A percentile compares a stretch with the other conserved stretches of the same genome.
These are phyloP conservation scores for Embidobia sp. DNA, from an alignment of 2,888 invertebrate species.

Conservation along the genomic window DNA sequence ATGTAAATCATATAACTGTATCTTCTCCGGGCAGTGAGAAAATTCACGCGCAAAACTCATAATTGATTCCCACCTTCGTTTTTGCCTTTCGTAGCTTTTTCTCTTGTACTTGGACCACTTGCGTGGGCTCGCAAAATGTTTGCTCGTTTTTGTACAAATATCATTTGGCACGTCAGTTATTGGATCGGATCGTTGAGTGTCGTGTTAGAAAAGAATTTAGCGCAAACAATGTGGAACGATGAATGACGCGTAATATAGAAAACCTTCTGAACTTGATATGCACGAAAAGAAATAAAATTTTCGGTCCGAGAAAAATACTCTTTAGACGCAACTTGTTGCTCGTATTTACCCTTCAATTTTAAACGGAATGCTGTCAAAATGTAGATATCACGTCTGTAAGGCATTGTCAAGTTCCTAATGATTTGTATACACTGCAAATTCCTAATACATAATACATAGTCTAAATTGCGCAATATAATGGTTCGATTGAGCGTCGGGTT, in stretches of 20 bases:
- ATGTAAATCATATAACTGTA: constrained; percentile 49
- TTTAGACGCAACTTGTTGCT: constrained; percentile 5
- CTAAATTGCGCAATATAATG: constrained; percentile 34
- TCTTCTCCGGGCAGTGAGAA: constrained; percentile 45
- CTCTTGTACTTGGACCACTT: constrained; percentile 2
- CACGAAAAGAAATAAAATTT: constrained; percentile 19
- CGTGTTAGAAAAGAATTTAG: constrained; percentile 17
- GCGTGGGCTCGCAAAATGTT: not conserved
- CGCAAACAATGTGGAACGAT: constrained; percentile 7
- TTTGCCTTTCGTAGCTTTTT: constrained; percentile 1
- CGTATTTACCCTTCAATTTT: constrained; percentile 30
- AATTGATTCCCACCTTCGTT: constrained; percentile 15
- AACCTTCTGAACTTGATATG: constrained; percentile 22
- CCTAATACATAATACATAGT: constrained; percentile 50
- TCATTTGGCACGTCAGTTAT: constrained; percentile 63
- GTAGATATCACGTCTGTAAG: constrained; percentile 59
- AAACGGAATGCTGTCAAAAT: constrained; percentile 38
- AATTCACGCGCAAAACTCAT: constrained; percentile 32
- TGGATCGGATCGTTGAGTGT: constrained; percentile 62
- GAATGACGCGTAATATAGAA: constrained; percentile 19
- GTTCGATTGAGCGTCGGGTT: constrained; percentile 40
- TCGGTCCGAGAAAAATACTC: constrained; percentile 29
- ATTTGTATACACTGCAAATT: constrained; percentile 51
- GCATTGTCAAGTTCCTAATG: constrained; percentile 50
- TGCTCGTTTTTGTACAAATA: constrained; percentile 56